Evolutionary conservation across 2,113 vertebrate species (phyloP), one percentile per base, ranked within the genome.

Genomic region (Acanthisitta chloris): DNA sequence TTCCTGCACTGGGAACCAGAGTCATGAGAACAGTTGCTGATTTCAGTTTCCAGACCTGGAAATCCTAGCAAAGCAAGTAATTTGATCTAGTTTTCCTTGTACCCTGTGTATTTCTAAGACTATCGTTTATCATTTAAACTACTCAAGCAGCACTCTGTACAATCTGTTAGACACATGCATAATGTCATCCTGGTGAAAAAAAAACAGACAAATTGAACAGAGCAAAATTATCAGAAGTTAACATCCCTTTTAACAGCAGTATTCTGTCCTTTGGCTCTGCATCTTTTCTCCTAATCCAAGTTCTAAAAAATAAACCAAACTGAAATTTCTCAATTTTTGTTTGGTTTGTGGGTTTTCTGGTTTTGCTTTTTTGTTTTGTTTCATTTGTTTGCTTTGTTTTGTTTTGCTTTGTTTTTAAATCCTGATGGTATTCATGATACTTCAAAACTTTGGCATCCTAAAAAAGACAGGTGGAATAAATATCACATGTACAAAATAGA

Each of bases 271-370:
- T 65, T 70, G 61, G 4, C 2, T 45, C 9, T 57, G 7, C 4
- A 20, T 42, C 2, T 36, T 82, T 76, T 46, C 10, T 72, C 12
- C 13, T 55, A 71, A 61, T 45, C 4, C 10, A 54, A 65, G 14
- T 52, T 59, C 21, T 71, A 46, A 45, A 46, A 82, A 34, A n/a
- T n/a, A 18, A 36, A 8, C 1, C 4, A 4, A 61, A 16, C 2
- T 12, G 12, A 20, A 9, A 61, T 16, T 17, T 55, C 20, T 1
- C 0, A n/a, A n/a, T n/a, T n/a, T n/a, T n/a, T n/a, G n/a, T n/a
- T n/a, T n/a, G n/a, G n/a, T n/a, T n/a, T n/a, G n/a, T n/a, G n/a
- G n/a, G n/a, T n/a, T n/a, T n/a, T n/a, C n/a, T n/a, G n/a, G n/a
- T n/a, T n/a, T n/a, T n/a, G n/a, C n/a, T n/a, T n/a, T n/a, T n/a